These are phyloP conservation scores for Pampusana beccarii DNA, from an alignment of 2,113 vertebrate genomes.

Conservation along the genomic window DNA sequence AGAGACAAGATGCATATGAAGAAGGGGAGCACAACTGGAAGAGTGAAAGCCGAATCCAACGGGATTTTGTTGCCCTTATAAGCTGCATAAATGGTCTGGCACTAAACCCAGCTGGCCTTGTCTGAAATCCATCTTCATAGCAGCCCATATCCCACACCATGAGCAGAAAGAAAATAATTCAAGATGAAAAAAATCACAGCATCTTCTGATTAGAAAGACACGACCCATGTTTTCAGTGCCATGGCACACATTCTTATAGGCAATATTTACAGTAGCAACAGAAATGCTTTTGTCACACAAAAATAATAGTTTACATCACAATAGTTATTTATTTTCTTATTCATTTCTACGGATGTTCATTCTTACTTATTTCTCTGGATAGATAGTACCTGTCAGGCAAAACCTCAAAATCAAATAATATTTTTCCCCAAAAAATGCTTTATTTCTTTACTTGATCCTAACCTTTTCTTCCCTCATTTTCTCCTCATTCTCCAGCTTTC, in stretches of 20 bases:
- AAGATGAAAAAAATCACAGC: neutral
- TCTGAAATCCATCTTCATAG: neutral
- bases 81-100: neutral
- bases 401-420: neutral
- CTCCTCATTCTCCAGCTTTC: neutral
- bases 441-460: neutral
- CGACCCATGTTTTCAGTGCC: neutral
- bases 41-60: neutral
- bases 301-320: neutral
- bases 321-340: neutral
- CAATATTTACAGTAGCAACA: neutral
- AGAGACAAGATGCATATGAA: neutral
- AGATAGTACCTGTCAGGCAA: neutral
- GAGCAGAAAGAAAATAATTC: neutral
- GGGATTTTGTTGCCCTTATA: neutral
- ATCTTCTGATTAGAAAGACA: neutral
- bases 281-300: neutral
- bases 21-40: neutral
- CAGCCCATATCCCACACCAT: neutral
- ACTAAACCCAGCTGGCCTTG: neutral
- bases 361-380: neutral
- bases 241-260: neutral
- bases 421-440: neutral
- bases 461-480: neutral
- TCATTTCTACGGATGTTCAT: neutral